These are phyloP conservation scores for Acanthornis magna DNA, from an alignment of 2,797 vertebrate genomes.

Conservation along the genomic window DNA sequence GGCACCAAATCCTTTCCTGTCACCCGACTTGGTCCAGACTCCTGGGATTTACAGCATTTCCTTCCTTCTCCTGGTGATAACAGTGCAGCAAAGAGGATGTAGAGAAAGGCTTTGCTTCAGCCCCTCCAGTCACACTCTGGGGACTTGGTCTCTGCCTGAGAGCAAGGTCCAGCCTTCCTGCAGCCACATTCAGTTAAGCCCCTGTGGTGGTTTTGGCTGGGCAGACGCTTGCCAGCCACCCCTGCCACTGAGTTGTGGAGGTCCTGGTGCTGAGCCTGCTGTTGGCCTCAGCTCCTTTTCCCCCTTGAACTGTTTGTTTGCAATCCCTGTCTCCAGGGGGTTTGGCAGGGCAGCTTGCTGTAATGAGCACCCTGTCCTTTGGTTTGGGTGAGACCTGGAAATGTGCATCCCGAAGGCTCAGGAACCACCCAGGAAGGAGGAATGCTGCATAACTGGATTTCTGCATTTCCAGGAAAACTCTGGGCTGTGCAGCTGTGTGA, in stretches of 20 bases:
- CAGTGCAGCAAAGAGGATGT: not conserved
- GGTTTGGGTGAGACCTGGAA: not conserved
- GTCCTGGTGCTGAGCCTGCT: not conserved
- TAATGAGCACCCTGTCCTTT: not conserved
- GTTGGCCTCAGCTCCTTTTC: not conserved
- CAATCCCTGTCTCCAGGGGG: not conserved
- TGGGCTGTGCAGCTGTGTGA: not conserved
- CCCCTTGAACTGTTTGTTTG: not conserved
- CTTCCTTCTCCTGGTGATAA: rapidly evolving
- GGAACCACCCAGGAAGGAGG: not conserved
- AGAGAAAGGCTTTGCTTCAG: not conserved
- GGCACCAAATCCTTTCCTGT: not conserved
- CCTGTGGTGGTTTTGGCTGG: not conserved
- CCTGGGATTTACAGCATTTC: not conserved
- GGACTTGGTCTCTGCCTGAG: not conserved
- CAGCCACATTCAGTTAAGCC: not conserved
- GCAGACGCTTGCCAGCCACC: not conserved
- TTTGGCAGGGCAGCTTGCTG: not conserved
- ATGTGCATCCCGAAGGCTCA: constrained; percentile 13
- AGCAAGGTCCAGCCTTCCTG: not conserved
- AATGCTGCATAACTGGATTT: not conserved
- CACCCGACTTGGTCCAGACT: not conserved
- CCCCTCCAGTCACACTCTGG: rapidly evolving
- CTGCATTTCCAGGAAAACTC: not conserved
- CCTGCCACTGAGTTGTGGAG: not conserved